Evolutionary conservation across 1,140 invertebrate genomes (phyloP).

Genomic region (Zaprionus vittiger): DNA sequence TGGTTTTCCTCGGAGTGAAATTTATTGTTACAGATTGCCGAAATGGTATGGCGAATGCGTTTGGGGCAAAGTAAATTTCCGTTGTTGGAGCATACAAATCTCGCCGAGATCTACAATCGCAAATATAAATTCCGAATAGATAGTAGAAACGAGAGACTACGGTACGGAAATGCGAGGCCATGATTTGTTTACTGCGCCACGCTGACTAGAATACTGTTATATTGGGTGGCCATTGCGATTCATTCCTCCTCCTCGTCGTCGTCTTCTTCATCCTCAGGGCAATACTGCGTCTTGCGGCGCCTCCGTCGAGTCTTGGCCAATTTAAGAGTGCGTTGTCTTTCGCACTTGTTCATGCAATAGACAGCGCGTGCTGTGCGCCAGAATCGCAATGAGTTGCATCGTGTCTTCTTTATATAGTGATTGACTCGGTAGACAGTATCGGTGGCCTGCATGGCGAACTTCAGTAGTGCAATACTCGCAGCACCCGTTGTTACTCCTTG

Average conservation of each 20-base stretch:
- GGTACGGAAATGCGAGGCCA: slow-evolving; percentile 30
- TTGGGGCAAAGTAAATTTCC: slow-evolving; percentile 38
- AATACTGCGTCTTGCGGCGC: not conserved
- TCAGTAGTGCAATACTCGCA: slow-evolving; percentile 24
- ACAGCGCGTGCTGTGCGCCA: slow-evolving; percentile 25
- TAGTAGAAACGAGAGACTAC: slow-evolving; percentile 12
- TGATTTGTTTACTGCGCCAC: slow-evolving; percentile 43
- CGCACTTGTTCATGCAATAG: slow-evolving; percentile 17
- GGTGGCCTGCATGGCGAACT: slow-evolving; percentile 56
- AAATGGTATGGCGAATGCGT: slow-evolving; percentile 16
- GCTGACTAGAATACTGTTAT: not conserved
- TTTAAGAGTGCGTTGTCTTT: slow-evolving; percentile 17
- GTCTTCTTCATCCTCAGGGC: not conserved
- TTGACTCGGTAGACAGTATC: slow-evolving; percentile 9
- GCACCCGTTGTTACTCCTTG: slow-evolving; percentile 34
- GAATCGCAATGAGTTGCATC: not conserved
- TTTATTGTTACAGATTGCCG: slow-evolving; percentile 59
- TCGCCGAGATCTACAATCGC: slow-evolving; percentile 26
- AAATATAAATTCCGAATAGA: slow-evolving; percentile 45
- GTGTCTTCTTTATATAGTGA: not conserved
- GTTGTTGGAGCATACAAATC: slow-evolving; percentile 37
- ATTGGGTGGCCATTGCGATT: not conserved
- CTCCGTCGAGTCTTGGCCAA: not conserved
- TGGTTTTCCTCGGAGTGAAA: slow-evolving; percentile 29
- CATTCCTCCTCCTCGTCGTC: not conserved